Base-by-base conservation (phyloP, 2,797 vertebrate species). In the Gymnoscopelus microlampas region DNA sequence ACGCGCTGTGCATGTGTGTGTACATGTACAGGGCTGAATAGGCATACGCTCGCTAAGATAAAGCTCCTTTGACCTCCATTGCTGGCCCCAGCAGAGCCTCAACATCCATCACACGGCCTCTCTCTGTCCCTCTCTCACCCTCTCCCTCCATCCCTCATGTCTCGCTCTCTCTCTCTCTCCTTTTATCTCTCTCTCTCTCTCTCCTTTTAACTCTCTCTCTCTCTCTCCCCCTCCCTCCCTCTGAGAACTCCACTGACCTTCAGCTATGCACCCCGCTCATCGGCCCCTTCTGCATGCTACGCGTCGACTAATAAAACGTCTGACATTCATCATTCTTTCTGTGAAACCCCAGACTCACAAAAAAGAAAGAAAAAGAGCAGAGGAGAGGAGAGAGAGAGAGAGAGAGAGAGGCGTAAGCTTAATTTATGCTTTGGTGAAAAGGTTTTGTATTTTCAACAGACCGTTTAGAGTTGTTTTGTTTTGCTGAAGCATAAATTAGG, bases 1-100 rank as follows among this genome's bases (percentile, higher is more conserved):
- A 4, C 26, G 26, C 26, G 10, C 9, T 32, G 72, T 70, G 74
- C 10, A 39, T 54, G 75, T 60, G 60, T 49, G 58, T 47, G 55
- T 57, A 19, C 58, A 55, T 60, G 73, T 2, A 26, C 61, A 66
- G 66, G 68, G 39, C 39, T 10, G 39, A 44, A 44, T 44, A 44
- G 39, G 39, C 39, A 10, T 8, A 10, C 39, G 39, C 39, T 44
- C 9, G 39, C 39, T 76, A 67, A 69, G 49, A 66, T 65, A 23
- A 73, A 81, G 68, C 44, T 29, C 57, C 60, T 81, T 29, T 83
- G 86, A 85, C 81, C 85, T 83, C 63, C 66, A 56, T 44, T 63
- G 8, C 70, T 57, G 71, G 71, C 67, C 54, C 57, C 50, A 12
- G 23, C 35, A 19, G 3, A 66, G 74, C 71, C 71, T 74, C 53